Evolutionary conservation across 2,797 vertebrate species (phyloP), one percentile per base, ranked within the genome.

Genomic region (Acropternis orthonyx): DNA sequence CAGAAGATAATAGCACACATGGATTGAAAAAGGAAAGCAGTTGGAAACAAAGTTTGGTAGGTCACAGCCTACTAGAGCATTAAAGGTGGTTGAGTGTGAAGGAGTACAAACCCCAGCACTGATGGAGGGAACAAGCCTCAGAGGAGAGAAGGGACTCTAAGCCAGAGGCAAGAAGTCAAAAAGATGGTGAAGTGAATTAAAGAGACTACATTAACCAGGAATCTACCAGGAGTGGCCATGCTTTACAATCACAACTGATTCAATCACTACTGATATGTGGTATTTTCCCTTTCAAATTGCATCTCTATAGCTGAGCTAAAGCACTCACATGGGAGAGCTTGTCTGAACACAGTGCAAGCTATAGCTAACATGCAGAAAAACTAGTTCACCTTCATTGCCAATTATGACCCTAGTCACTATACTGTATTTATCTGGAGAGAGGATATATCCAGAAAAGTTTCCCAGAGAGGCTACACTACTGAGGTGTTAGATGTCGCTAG

Each of bases 241-340:
- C 22, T 44, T 89, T 82, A 63, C n/a, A 66, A 13, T 41, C n/a
- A 55, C 21, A 3, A 2, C n/a, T n/a, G n/a, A n/a, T n/a, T n/a
- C n/a, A n/a, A n/a, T n/a, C n/a, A n/a, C n/a, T 71, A 44, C 0
- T 32, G 1, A 12, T 19, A 61, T 3, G 3, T 3, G 5, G 18
- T 30, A 27, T 62, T 80, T 92, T 71, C 48, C 18, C 30, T 49
- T 90, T 82, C 20, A 30, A 24, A 20, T 20, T 65, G 20, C 23
- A 46, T 41, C 30, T 44, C 46, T 52, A 1, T 4, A 67, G 27
- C 1, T 52, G 59, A 81, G 21, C 3, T 0, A 74, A 20, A 67
- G 17, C 2, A 10, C 9, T 68, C 58, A n/a, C 0, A 0, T 2
- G 2, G 52, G 12, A 87, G 20, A 89, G 22, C 26, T 88, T 72